Evolutionary conservation across 2,113 vertebrate species (phyloP), one percentile per base, ranked within the genome.

Genomic region (Caracal caracal): DNA sequence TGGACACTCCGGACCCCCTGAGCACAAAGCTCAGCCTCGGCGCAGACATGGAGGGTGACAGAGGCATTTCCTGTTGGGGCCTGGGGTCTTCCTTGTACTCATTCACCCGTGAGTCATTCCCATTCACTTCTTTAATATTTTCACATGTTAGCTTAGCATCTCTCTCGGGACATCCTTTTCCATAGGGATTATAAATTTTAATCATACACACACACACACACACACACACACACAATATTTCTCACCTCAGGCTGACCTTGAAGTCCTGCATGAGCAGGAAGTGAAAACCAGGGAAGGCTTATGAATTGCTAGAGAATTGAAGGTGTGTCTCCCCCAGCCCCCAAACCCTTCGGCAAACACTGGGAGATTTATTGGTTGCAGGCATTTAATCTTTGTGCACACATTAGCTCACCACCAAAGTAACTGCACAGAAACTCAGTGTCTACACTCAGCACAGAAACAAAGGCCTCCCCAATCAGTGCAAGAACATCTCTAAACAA

Each of bases 141-240:
- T 65, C 11, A 40, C 11, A 33, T 24, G 10, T 24, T 15, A 40
- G 70, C 26, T 98, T 98, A 98, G 99, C 28, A 19, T 61, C 28
- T 83, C 99, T 99, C 99, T 99, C 99, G 98, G 99, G 98, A 99
- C 99, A 99, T 98, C 17, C 30, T n/a, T n/a, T 51, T n/a, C 76
- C 47, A 22, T 12, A 22, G 20, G 20, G 49, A 4, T 80, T 53
- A 80, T 24, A 24, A 10, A 53, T 35, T 22, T 35, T 35, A 80
- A 53, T 43, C 7, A 43, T 7, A 43, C 43, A 43, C 7, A 43
- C 43, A 43, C 43, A 43, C 43, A 43, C 43, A 43, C 40, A 43
- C 7, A 43, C 7, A 43, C 43, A 43, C 43, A 43, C 40, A 43
- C 40, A 7, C 40, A 43, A 5, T 35, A 24, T 49, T 66, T 66